A percentile compares a stretch with the other conserved stretches of the same genome.
Evolutionary conservation across 2,797 vertebrate genomes (phyloP).

Genomic region (Leuciscus waleckii): DNA sequence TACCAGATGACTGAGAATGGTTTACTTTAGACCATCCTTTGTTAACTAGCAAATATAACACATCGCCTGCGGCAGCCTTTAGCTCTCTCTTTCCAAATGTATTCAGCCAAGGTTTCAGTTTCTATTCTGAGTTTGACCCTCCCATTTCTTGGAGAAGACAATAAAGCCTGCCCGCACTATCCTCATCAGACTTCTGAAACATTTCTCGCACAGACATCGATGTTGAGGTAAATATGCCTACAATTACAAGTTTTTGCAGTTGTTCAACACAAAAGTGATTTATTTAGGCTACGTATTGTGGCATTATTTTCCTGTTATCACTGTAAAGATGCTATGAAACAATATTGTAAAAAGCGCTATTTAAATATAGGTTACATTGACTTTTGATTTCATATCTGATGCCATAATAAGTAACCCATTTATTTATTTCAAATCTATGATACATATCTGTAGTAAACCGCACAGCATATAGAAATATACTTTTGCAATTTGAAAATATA

Average conservation of each 20-base stretch:
- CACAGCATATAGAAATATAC: not conserved
- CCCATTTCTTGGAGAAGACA: not conserved
- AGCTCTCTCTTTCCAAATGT: conserved; percentile 10
- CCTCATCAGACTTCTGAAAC: not conserved
- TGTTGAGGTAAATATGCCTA: not conserved
- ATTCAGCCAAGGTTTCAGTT: conserved; percentile 1
- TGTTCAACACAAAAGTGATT: not conserved
- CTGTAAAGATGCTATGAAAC: too few species aligned
- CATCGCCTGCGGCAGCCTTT: not conserved
- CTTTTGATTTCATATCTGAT: not conserved
- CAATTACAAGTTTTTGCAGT: not conserved
- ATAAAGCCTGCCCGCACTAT: not conserved
- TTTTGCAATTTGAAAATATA: not conserved
- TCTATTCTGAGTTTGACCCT: conserved; percentile 16
- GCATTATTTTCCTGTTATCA: too few species aligned
- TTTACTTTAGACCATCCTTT: not conserved
- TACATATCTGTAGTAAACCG: not conserved
- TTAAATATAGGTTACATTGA: too few species aligned
- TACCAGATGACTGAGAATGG: not conserved
- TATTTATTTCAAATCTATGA: not conserved
- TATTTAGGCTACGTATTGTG: not conserved
- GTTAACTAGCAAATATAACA: conserved; percentile 1
- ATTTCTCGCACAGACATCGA: not conserved
- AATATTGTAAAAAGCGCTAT: too few species aligned
- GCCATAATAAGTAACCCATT: not conserved